Percentiles rank a stretch among this genome's conserved stretches.
Evolutionary conservation across 2,113 vertebrate genomes (phyloP).

Genomic region (Crotalus viridis): DNA sequence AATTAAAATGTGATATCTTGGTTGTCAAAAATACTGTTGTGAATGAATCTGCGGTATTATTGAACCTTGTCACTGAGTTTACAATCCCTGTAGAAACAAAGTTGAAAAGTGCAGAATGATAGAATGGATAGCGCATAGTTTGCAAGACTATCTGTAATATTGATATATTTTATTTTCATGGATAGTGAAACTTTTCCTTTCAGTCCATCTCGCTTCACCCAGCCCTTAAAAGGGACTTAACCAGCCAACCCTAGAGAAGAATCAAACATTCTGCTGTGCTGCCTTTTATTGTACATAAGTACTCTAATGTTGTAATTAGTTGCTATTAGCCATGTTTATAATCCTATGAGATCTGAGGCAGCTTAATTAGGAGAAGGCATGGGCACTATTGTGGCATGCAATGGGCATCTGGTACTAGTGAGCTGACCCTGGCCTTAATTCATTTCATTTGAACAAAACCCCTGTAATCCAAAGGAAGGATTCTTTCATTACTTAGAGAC

Average conservation of each 20-base stretch:
- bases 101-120: neutral
- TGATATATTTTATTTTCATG: neutral
- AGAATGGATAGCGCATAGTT: neutral
- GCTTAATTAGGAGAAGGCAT: neutral
- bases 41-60: conserved; percentile 37
- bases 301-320: neutral
- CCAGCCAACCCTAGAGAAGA: neutral
- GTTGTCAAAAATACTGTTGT: conserved; percentile 10
- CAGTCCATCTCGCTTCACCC: neutral
- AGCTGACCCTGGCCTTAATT: neutral
- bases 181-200: neutral
- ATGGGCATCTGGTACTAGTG: neutral
- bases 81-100: neutral
- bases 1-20: conserved; percentile 19
- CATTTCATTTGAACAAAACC: neutral
- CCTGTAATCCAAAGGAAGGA: neutral
- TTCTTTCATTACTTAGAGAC: neutral
- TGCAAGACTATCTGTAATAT: neutral
- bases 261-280: neutral
- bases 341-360: neutral
- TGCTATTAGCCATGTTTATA: neutral
- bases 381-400: neutral
- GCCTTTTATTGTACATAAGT: neutral
- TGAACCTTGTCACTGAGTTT: conserved; percentile 42
- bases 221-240: neutral